Evolutionary conservation across 2,113 vertebrate species (phyloP).

Genomic region (Dryoscopus gambensis): DNA sequence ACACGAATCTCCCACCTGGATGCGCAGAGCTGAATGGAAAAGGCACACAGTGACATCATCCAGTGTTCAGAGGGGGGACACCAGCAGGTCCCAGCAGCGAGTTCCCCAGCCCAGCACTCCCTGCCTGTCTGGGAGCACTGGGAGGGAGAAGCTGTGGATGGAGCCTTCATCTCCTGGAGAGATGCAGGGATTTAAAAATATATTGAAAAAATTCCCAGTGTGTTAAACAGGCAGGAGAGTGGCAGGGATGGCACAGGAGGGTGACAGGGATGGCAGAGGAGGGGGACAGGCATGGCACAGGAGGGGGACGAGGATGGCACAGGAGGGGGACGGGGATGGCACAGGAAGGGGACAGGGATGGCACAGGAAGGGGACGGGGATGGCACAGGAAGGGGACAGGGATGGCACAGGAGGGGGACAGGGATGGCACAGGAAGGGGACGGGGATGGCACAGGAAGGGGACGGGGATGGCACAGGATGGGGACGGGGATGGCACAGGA

Average conservation of each 20-base stretch:
- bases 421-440: too few relatives aligned
- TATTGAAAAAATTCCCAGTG: not conserved
- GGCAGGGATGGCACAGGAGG: not conserved
- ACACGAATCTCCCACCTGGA: not conserved
- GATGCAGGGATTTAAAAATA: not conserved
- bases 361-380: too few relatives aligned
- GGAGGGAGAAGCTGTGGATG: not conserved
- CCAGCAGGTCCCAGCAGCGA: not conserved
- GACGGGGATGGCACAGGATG: too few relatives aligned
- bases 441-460: too few relatives aligned
- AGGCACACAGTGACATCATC: fast-evolving
- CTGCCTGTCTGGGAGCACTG: not conserved
- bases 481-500: too few relatives aligned
- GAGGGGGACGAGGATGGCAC: not conserved
- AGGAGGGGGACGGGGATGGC: too few relatives aligned
- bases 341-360: too few relatives aligned
- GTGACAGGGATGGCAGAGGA: not conserved
- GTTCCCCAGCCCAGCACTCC: not conserved
- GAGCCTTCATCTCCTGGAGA: not conserved
- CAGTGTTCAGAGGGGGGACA: not conserved
- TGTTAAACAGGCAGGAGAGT: not conserved
- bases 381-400: too few relatives aligned
- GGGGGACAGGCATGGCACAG: not conserved
- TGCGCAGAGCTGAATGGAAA: not conserved
- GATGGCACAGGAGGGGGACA: too few relatives aligned